These are phyloP conservation scores for Protobothrops flavoviridis DNA, from an alignment of 2,113 vertebrate genomes.

Conservation along the genomic window DNA sequence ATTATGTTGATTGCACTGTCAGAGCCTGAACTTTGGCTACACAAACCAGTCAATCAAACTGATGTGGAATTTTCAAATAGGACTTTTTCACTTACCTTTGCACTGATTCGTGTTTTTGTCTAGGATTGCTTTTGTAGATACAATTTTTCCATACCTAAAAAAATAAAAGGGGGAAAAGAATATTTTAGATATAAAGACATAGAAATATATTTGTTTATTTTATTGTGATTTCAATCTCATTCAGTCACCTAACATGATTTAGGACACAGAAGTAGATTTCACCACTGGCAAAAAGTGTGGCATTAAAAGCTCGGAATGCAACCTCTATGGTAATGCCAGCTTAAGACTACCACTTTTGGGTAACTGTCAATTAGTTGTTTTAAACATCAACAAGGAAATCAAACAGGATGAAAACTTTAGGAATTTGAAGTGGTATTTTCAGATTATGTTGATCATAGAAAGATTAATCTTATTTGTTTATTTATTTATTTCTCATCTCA, in stretches of 20 bases:
- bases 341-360: neutral
- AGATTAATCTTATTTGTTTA: neutral
- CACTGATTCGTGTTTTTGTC: conserved; percentile 99
- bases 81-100: conserved; percentile 84
- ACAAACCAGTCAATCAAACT: conserved; percentile 34
- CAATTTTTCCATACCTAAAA: conserved; percentile 93
- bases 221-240: conserved; percentile 42
- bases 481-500: too few species aligned
- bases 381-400: neutral
- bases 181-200: neutral
- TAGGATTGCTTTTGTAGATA: conserved; percentile 97
- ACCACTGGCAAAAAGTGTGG: neutral
- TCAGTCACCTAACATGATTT: neutral
- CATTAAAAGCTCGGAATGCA: neutral
- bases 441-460: neutral
- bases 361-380: neutral
- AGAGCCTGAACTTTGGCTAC: conserved; percentile 39
- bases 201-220: conserved; percentile 40
- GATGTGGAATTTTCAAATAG: conserved; percentile 30
- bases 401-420: neutral
- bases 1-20: conserved; percentile 46
- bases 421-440: neutral
- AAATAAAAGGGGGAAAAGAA: conserved; percentile 46
- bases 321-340: neutral
- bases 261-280: neutral